Evolutionary conservation across 2,797 vertebrate species (phyloP).

Genomic region (Propithecus perrieri): DNA sequence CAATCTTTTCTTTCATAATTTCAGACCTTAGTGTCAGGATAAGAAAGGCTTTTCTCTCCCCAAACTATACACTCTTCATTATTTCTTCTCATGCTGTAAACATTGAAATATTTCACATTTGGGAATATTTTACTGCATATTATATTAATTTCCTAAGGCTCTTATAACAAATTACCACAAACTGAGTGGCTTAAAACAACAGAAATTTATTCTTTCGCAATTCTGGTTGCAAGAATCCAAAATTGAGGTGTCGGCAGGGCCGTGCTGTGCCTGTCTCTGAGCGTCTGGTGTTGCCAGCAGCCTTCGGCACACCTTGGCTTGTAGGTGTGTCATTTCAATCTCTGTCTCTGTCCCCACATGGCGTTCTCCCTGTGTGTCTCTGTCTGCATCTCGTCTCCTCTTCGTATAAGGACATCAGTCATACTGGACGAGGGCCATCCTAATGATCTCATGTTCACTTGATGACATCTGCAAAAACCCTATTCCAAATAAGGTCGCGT

Average conservation of each 20-base stretch:
- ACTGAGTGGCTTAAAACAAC: neutral
- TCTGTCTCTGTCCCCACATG: neutral
- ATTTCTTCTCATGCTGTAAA: neutral
- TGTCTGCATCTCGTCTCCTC: neutral
- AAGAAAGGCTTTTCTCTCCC: neutral
- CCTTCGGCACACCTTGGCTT: neutral
- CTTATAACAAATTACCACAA: neutral
- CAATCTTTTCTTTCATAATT: neutral
- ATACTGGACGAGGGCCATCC: neutral
- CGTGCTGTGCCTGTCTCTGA: fast-evolving
- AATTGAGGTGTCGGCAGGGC: neutral
- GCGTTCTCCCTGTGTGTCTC: neutral
- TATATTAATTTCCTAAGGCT: neutral
- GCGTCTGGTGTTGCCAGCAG: neutral
- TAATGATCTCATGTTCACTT: neutral
- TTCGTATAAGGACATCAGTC: neutral
- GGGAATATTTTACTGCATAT: neutral
- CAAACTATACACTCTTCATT: neutral
- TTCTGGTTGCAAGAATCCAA: neutral
- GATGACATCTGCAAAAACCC: neutral
- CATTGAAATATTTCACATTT: neutral
- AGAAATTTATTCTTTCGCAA: neutral
- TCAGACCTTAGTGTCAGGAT: neutral
- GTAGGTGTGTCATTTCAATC: too few species aligned
- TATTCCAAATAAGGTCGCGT: neutral